A percentile compares a stretch with the other conserved stretches of the same genome.
Conservation (phyloP, 1,140 invertebrate genomes). For the Drosophila dunni region DNA sequence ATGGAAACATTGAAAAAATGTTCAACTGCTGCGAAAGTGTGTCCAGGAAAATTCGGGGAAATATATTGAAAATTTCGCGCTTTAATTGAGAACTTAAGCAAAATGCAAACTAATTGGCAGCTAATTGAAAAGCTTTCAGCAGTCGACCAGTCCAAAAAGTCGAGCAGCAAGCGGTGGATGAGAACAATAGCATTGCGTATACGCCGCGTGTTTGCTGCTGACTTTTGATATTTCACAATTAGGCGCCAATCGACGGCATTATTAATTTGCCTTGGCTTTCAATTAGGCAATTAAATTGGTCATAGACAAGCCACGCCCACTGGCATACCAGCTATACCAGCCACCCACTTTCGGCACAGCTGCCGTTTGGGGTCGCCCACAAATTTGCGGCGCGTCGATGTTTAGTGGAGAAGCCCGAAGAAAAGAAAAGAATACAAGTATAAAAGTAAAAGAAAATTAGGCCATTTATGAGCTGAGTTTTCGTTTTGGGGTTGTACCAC, state of each 20-base stretch:
- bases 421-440: constrained; percentile 35
- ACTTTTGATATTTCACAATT: constrained; percentile 78
- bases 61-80: constrained; percentile 12
- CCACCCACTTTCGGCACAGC: background rate
- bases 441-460: constrained; percentile 65
- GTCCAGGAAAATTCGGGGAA: constrained; percentile 14
- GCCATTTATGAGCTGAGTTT: constrained; percentile 67
- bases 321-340: no score
- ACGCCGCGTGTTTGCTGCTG: constrained; percentile 54
- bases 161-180: constrained; percentile 13
- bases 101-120: constrained; percentile 73
- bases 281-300: constrained; percentile 71
- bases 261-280: constrained; percentile 78
- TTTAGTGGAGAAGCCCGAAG: constrained; percentile 30
- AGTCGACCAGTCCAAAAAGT: constrained; percentile 29
- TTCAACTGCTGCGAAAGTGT: background rate
- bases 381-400: constrained; percentile 5
- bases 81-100: constrained; percentile 16
- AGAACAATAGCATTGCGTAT: constrained; percentile 62
- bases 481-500: background rate
- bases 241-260: constrained; percentile 74
- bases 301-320: constrained; percentile 22
- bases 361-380: background rate
- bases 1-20: constrained; percentile 14
- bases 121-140: constrained; percentile 75